These are phyloP conservation scores for Harmothoe impar DNA, from an alignment of 2,888 invertebrate genomes.

Conservation along the genomic window DNA sequence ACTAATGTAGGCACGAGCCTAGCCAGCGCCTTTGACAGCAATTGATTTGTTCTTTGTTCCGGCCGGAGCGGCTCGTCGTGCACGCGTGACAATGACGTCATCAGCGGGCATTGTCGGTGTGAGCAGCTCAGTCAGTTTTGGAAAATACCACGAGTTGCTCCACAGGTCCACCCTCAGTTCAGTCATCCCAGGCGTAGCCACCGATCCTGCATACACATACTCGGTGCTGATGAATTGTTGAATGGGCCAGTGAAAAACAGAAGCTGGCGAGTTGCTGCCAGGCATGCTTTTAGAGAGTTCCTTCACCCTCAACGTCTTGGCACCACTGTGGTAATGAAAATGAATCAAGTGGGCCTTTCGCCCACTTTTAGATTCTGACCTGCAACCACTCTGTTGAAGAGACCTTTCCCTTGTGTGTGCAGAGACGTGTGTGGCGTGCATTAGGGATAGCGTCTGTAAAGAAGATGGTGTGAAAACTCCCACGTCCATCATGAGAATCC, in stretches of 20 bases:
- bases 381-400: too few species aligned
- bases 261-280: not conserved
- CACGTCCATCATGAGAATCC: too few species aligned
- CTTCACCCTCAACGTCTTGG: not conserved
- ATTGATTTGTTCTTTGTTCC: slow-evolving; percentile 56
- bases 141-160: not conserved
- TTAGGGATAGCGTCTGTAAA: too few species aligned
- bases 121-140: not conserved
- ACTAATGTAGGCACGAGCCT: slow-evolving; percentile 52
- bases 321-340: not conserved
- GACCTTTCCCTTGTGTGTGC: too few species aligned
- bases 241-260: not conserved
- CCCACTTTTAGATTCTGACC: too few species aligned
- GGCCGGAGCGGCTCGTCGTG: not conserved
- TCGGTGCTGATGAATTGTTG: not conserved
- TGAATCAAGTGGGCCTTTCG: not conserved
- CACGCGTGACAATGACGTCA: slow-evolving; percentile 60
- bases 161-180: not conserved
- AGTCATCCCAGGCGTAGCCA: not conserved
- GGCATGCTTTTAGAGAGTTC: not conserved
- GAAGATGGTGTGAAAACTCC: too few species aligned
- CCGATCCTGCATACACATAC: not conserved
- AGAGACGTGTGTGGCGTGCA: too few species aligned
- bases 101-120: slow-evolving; percentile 39
- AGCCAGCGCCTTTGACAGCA: slow-evolving; percentile 18